A percentile compares a stretch with the other conserved stretches of the same genome.
Evolutionary conservation across 2,888 invertebrate species (phyloP).

Genomic region (Rhaphigaster nebulosa): DNA sequence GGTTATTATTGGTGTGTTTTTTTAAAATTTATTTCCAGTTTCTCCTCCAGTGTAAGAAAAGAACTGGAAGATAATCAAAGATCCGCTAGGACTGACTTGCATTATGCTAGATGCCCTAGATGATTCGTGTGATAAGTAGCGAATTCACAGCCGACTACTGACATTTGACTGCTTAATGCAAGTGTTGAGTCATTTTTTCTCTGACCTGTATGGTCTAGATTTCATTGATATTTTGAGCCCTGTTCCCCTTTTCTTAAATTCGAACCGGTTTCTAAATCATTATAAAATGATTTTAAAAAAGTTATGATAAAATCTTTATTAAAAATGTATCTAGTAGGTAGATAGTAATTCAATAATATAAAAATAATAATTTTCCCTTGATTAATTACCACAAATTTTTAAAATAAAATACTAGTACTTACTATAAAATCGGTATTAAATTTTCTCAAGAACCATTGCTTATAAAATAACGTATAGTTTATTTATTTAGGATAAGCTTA

Average conservation of each 20-base stretch:
- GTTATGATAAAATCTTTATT: neutral
- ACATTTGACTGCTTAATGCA: constrained; percentile 38
- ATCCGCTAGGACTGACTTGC: neutral
- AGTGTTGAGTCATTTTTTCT: constrained; percentile 23
- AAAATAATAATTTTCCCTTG: too few relatives aligned
- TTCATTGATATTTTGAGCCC: constrained; percentile 16
- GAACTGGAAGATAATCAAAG: neutral
- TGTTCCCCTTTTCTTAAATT: neutral
- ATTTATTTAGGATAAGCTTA: too few relatives aligned
- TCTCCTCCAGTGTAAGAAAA: neutral
- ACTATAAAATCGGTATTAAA: too few relatives aligned
- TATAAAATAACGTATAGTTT: too few relatives aligned
- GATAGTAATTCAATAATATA: too few relatives aligned
- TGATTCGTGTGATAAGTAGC: constrained; percentile 23
- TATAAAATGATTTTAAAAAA: neutral
- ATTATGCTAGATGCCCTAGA: neutral
- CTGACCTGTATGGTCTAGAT: constrained; percentile 18
- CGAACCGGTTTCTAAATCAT: neutral
- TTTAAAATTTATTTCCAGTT: neutral
- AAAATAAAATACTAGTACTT: too few relatives aligned
- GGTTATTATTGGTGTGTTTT: neutral
- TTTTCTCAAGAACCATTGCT: too few relatives aligned
- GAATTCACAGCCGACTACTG: constrained; percentile 6
- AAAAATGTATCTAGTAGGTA: neutral
- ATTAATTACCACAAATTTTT: too few relatives aligned